Base-by-base conservation (phyloP, 2,888 invertebrate species). In the Plemyria rubiginata region DNA sequence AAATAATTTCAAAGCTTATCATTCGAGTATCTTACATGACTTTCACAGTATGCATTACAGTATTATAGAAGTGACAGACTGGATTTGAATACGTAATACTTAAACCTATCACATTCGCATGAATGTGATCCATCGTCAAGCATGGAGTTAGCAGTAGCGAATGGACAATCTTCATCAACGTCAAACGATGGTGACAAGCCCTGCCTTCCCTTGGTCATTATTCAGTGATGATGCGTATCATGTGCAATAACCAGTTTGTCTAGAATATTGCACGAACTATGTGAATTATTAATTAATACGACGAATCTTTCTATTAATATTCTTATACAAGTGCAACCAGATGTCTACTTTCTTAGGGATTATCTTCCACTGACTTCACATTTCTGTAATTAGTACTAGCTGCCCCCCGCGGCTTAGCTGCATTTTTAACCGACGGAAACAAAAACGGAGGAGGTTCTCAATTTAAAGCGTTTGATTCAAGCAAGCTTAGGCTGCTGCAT, bases 161-260 rank as follows among this genome's bases (percentile, higher is more conserved):
- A 73, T 76, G 70, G 76, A 68, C 72, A 75, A 75, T 77, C 75
- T 81, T 75, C 78, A 74, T 80, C 78, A 78, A 74, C 67, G 79
- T 79, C 78, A 76, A 51, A 12, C 69, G 48, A 60, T 60, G 65
- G 54, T 56, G 65, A 65, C 62, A 55, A 56, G 56, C 55, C 46
- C 51, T 55, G 55, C 62, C 61, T 53, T 56, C 57, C 29, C 62
- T 53, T 50, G 60, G 67, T 65, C 68, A 72, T 71, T 68, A 71
- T 69, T 70, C 69, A 70, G 60, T 48, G 51, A 62, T 54, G 57
- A 70, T 62, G 58, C 55, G 65, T 66, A 68, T 70, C 61, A 54
- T 52, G 60, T 66, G 58, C 67, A 60, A 56, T 56, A 22, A 53
- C 48, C 22, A 32, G 22, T 41, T 43, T 36, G 32, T 28, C 46